Conservation (phyloP, 2,113 vertebrate species). For the Melanotaenia duboulayi region DNA sequence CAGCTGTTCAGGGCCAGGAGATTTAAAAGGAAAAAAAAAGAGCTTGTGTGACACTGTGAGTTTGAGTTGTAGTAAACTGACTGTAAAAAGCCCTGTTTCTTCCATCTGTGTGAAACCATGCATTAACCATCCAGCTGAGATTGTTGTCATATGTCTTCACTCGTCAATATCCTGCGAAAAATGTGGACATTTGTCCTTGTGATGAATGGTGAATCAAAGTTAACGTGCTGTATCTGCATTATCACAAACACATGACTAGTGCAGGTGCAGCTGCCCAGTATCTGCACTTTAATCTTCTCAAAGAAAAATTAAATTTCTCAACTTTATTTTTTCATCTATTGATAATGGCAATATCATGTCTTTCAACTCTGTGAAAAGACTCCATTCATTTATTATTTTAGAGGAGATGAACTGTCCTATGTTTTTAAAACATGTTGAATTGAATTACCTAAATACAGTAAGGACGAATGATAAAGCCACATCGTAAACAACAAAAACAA, state of each 20-base stretch:
- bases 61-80: constrained; percentile 29
- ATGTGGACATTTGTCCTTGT: background rate
- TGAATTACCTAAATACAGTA: no score
- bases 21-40: background rate
- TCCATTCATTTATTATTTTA: background rate
- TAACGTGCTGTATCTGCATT: background rate
- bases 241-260: background rate
- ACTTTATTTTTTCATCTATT: background rate
- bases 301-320: background rate
- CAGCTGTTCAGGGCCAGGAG: background rate
- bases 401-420: background rate
- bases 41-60: background rate
- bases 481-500: no score
- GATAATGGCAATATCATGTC: background rate
- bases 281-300: constrained; percentile 5
- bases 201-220: constrained; percentile 5
- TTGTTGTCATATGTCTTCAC: constrained; percentile 48
- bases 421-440: no score
- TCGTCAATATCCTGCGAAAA: constrained; percentile 41
- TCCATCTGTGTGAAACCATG: constrained; percentile 28
- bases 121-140: constrained; percentile 38
- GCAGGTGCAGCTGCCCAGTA: background rate
- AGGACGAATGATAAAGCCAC: no score
- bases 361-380: background rate
- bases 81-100: constrained; percentile 16